Conservation (phyloP, 2,797 vertebrate genomes). For the Choloepus didactylus region DNA sequence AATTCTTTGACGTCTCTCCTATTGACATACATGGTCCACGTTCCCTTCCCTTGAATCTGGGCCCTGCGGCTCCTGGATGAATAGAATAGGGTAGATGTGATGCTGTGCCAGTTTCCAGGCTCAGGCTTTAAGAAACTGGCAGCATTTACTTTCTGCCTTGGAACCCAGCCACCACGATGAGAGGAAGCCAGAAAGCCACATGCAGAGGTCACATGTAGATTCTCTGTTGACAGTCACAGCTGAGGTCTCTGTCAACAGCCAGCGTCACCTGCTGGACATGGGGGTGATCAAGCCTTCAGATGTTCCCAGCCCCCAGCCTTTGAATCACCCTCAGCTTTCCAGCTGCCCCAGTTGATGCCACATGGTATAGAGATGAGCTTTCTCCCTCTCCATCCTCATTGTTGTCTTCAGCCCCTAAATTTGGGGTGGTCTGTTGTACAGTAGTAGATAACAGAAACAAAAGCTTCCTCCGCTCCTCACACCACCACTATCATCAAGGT, state of each 20-base stretch:
- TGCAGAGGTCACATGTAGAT: neutral
- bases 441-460: neutral
- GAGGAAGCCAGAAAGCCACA: constrained; percentile 51
- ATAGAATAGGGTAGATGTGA: neutral
- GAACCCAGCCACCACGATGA: constrained; percentile 6
- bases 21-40: neutral
- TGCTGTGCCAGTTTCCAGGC: neutral
- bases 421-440: neutral
- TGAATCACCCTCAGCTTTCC: neutral
- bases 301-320: neutral
- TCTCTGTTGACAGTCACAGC: constrained; percentile 14
- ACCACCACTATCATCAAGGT: neutral
- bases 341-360: neutral
- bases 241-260: neutral
- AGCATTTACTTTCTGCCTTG: constrained; percentile 20
- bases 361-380: neutral
- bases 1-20: neutral
- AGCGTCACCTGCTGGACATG: neutral
- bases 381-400: neutral
- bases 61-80: neutral
- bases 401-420: neutral
- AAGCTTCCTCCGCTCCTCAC: neutral
- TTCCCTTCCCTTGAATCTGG: neutral
- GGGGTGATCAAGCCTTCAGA: neutral
- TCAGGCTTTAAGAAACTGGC: constrained; percentile 51